phyloP scores from a whole-genome alignment of 2,888 invertebrate species.

The Drosophila dives region DNA sequence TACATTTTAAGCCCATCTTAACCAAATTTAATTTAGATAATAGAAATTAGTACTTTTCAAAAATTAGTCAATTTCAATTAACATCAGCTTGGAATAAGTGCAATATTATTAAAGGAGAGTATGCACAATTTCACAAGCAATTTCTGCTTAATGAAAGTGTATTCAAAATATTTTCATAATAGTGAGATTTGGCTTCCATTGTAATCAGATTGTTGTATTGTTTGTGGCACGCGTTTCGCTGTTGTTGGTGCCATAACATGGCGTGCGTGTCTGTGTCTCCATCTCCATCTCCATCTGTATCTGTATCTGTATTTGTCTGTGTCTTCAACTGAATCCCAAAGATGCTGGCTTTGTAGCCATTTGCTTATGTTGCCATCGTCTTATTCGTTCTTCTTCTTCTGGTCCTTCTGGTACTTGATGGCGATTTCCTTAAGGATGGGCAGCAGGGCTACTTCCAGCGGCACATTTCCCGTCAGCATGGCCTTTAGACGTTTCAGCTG shows the following conservation, averaged over 20 bases:
- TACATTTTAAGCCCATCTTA: not conserved
- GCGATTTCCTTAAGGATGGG: no score
- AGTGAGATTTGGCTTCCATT: not conserved
- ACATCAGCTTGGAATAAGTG: no score
- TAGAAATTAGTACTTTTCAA: not conserved
- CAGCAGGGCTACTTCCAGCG: no score
- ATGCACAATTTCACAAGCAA: not conserved
- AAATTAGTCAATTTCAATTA: not conserved
- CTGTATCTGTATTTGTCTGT: slow-evolving; percentile 7
- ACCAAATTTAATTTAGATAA: not conserved
- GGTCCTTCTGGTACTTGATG: no score
- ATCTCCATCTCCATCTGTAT: slow-evolving; percentile 7
- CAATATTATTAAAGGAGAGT: no score
- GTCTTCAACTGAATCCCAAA: slow-evolving; percentile 8
- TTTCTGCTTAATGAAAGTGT: not conserved
- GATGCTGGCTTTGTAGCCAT: no score
- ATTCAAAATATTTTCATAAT: slow-evolving; percentile 2
- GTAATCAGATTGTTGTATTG: not conserved
- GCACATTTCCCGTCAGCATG: no score
- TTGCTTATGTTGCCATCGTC: no score
- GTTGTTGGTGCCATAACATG: slow-evolving; percentile 9
- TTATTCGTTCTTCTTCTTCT: no score
- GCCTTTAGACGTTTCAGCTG: no score
- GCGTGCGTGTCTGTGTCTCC: slow-evolving; percentile 10
- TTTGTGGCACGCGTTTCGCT: slow-evolving; percentile 7